Conservation (phyloP, 2,888 invertebrate species). For the Craniophora ligustri region DNA sequence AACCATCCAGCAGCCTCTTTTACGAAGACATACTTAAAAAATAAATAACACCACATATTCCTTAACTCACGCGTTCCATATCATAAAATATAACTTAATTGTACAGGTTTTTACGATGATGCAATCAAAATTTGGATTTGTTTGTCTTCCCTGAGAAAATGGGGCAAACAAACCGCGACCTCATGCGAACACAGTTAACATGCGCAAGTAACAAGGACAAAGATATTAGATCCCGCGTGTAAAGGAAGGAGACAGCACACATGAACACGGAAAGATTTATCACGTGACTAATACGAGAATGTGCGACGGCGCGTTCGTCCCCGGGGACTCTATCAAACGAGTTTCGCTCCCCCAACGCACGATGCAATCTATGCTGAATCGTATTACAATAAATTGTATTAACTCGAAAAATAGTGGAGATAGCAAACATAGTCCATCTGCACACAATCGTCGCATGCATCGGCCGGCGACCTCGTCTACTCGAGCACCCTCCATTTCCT, state of each 20-base stretch:
- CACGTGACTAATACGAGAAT: conserved; percentile 87
- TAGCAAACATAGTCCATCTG: conserved; percentile 88
- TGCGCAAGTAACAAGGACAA: conserved; percentile 73
- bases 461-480: conserved; percentile 63
- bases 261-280: conserved; percentile 83
- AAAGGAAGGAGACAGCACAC: conserved; percentile 77
- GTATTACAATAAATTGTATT: conserved; percentile 89
- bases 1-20: not conserved
- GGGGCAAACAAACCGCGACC: conserved; percentile 73
- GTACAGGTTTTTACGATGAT: conserved; percentile 47
- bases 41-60: conserved; percentile 13
- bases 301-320: conserved; percentile 82
- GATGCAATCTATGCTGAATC: conserved; percentile 89
- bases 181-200: conserved; percentile 76
- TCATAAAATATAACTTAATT: conserved; percentile 38
- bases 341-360: conserved; percentile 85
- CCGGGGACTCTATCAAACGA: conserved; percentile 87
- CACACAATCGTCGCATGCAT: conserved; percentile 80
- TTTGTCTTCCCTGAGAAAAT: conserved; percentile 61
- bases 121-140: conserved; percentile 52
- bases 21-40: conserved; percentile 1
- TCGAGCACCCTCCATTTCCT: conserved; percentile 78
- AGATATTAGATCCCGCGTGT: conserved; percentile 67
- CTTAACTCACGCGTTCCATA: conserved; percentile 25
- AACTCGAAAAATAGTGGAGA: conserved; percentile 88